Percentiles rank a stretch among this genome's conserved stretches.
Evolutionary conservation across 2,888 invertebrate genomes (phyloP).

Genomic region (Spisula subtruncata): DNA sequence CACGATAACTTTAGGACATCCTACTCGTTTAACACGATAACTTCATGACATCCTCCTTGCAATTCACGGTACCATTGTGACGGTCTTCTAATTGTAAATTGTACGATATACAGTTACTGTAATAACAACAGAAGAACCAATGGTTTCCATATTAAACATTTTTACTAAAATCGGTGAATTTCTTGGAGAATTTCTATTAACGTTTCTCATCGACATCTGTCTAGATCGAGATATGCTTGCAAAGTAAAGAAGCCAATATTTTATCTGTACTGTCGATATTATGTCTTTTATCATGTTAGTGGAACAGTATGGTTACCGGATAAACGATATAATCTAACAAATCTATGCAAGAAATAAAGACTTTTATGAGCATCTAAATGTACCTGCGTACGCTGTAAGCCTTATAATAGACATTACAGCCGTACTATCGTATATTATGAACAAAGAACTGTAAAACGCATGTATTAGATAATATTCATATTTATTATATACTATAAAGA

Average conservation of each 20-base stretch:
- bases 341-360: not conserved
- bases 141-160: too few relatives aligned
- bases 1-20: too few relatives aligned
- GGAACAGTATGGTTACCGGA: not conserved
- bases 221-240: too few relatives aligned
- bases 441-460: not conserved
- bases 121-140: too few relatives aligned
- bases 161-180: not conserved
- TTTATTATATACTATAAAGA: conserved; percentile 2
- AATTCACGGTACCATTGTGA: too few relatives aligned
- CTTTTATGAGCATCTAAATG: not conserved
- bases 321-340: not conserved
- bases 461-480: conserved; percentile 1
- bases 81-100: too few relatives aligned
- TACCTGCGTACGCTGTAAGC: not conserved
- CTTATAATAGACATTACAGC: not conserved
- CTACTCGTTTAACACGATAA: too few relatives aligned
- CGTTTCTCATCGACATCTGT: not conserved
- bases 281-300: not conserved
- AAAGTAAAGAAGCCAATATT: too few relatives aligned
- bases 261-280: not conserved
- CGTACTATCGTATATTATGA: not conserved
- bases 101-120: too few relatives aligned
- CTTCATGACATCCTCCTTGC: too few relatives aligned
- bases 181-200: not conserved